Percentiles rank a stretch among this genome's conserved stretches.
Evolutionary conservation across 1,140 invertebrate genomes (phyloP).

Genomic region (Drosophila athabasca): DNA sequence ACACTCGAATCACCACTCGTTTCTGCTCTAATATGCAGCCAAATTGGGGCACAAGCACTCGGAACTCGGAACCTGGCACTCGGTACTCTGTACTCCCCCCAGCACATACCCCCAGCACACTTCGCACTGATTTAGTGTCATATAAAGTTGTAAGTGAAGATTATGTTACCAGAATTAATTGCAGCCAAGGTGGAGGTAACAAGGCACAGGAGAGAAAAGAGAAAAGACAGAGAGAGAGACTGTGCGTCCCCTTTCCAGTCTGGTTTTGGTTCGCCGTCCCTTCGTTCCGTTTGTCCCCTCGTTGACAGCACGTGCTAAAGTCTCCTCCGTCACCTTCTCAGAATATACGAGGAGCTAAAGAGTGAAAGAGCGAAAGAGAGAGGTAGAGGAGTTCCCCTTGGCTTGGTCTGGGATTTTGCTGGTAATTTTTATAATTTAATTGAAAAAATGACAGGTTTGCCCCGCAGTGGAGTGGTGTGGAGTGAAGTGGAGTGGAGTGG

Average conservation of each 20-base stretch:
- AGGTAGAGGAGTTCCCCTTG: neutral
- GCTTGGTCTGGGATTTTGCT: slow-evolving; percentile 11
- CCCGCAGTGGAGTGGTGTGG: slow-evolving; percentile 6
- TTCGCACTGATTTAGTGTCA: slow-evolving; percentile 79
- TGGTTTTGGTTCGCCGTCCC: slow-evolving; percentile 16
- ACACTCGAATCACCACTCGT: slow-evolving; percentile 5
- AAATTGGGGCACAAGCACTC: slow-evolving; percentile 26
- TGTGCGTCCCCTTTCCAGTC: slow-evolving; percentile 30
- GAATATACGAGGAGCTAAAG: too few species aligned
- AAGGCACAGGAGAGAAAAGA: slow-evolving; percentile 26
- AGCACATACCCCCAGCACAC: neutral
- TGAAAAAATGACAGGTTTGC: slow-evolving; percentile 70
- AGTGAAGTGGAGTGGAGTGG: slow-evolving; percentile 5
- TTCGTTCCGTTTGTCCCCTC: slow-evolving; percentile 34
- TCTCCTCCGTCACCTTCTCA: slow-evolving; percentile 18
- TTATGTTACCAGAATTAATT: slow-evolving; percentile 82
- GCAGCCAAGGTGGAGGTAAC: slow-evolving; percentile 76
- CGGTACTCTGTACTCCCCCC: neutral
- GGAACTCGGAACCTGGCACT: slow-evolving; percentile 7
- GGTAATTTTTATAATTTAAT: slow-evolving; percentile 78
- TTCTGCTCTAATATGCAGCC: slow-evolving; percentile 42
- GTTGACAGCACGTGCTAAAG: slow-evolving; percentile 76
- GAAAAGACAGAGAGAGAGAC: slow-evolving; percentile 16
- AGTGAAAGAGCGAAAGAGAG: too few species aligned
- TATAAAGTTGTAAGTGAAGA: slow-evolving; percentile 81